phyloP scores from a whole-genome alignment of 2,797 vertebrate genomes.

The Hyperoplus lanceolatus region DNA sequence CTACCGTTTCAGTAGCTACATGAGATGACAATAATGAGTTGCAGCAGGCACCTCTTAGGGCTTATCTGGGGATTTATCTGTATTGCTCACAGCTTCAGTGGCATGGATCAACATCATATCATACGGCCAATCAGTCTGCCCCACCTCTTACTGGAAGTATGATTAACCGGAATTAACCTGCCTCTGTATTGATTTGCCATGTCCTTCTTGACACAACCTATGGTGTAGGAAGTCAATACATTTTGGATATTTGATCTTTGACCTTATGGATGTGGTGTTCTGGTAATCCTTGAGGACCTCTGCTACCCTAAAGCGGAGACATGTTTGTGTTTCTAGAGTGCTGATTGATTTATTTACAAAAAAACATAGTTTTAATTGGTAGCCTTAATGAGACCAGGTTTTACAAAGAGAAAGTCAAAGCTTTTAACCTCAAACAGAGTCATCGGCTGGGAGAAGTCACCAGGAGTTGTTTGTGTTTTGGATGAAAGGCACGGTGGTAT shows the following conservation, averaged over 20 bases:
- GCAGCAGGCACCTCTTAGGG: background rate
- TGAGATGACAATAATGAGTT: slow-evolving; percentile 13
- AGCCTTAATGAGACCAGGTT: slow-evolving; percentile 44
- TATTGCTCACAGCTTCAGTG: slow-evolving; percentile 12
- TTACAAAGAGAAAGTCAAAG: slow-evolving; percentile 46
- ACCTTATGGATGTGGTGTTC: slow-evolving; percentile 4
- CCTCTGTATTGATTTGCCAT: slow-evolving; percentile 44
- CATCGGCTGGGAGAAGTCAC: slow-evolving; percentile 45
- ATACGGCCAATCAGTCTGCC: slow-evolving; percentile 18
- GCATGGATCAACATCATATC: slow-evolving; percentile 17
- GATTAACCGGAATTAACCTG: slow-evolving; percentile 56
- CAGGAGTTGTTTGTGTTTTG: slow-evolving; percentile 56
- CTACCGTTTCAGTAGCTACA: background rate
- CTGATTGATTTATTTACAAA: slow-evolving; percentile 52
- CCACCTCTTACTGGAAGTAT: slow-evolving; percentile 21
- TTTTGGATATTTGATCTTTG: slow-evolving; percentile 45
- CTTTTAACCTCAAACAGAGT: slow-evolving; percentile 59
- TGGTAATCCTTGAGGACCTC: slow-evolving; percentile 6
- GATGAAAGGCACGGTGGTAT: slow-evolving; percentile 37
- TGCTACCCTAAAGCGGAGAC: background rate
- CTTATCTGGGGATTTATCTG: slow-evolving; percentile 31
- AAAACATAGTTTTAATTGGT: slow-evolving; percentile 56
- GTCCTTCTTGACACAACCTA: slow-evolving; percentile 7
- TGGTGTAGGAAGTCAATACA: slow-evolving; percentile 17
- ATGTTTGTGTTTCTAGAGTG: slow-evolving; percentile 15